A percentile compares a stretch with the other conserved stretches of the same genome.
These are phyloP conservation scores for Trinectes maculatus DNA, from an alignment of 2,113 vertebrate genomes.

Conservation along the genomic window DNA sequence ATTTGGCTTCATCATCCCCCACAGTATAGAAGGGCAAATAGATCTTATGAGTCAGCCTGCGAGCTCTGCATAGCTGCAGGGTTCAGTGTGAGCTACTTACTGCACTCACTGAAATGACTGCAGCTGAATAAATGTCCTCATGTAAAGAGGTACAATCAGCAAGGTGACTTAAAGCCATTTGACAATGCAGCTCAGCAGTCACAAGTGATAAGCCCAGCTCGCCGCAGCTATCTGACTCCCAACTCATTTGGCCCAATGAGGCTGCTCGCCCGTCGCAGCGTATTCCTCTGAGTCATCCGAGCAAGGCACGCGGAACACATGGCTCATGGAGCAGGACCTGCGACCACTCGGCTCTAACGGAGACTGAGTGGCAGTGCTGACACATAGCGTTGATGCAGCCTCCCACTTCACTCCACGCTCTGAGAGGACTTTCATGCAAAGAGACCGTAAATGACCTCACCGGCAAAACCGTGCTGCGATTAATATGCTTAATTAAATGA, in stretches of 20 bases:
- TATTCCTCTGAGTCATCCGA: constrained; percentile 40
- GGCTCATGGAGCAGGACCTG: constrained; percentile 1
- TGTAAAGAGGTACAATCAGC: constrained; percentile 5
- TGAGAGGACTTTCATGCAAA: constrained; percentile 1
- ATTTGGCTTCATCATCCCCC: constrained; percentile 8
- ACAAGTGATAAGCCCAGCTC: constrained; percentile 37
- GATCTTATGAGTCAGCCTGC: constrained; percentile 39
- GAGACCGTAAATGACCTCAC: constrained; percentile 15
- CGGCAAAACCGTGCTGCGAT: constrained; percentile 18
- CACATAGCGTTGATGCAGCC: constrained; percentile 8
- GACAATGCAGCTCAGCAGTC: constrained; percentile 30
- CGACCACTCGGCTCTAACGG: not conserved
- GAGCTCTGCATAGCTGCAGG: constrained; percentile 40
- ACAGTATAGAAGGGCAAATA: constrained; percentile 14
- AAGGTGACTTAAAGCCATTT: constrained; percentile 44
- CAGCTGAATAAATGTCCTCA: constrained; percentile 40
- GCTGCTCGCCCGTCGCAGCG: constrained; percentile 23
- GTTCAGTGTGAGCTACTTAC: constrained; percentile 37
- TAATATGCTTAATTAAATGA: constrained; percentile 39
- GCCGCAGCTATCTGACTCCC: constrained; percentile 19
- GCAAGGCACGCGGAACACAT: constrained; percentile 8
- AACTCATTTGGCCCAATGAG: constrained; percentile 29
- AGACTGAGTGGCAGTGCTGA: not conserved
- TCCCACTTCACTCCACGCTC: not conserved
- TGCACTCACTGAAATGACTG: constrained; percentile 44